Evolutionary conservation across 2,113 vertebrate species (phyloP), one percentile per base, ranked within the genome.

Genomic region (Bombycilla garrulus): DNA sequence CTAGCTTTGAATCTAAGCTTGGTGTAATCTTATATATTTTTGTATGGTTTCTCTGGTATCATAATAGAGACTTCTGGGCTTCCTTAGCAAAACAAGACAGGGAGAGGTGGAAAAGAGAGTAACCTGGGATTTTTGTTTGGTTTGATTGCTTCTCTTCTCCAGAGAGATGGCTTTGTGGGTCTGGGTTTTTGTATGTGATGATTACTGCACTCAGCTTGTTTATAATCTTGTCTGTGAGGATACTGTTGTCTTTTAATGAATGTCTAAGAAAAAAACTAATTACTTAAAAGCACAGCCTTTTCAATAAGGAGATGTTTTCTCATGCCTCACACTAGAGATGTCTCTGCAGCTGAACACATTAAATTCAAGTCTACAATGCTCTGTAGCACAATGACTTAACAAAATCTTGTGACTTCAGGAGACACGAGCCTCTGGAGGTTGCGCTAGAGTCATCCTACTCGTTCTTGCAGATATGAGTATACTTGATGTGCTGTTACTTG

Each of bases 21-120:
- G 18, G 31, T 53, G 18, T 65, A 69, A 57, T n/a, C 36, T 47
- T 66, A 4, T 2, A 6, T 72, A n/a, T 83, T 91, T 87, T 57
- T 33, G 21, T 71, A 26, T 67, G 7, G 5, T 82, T 93, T 79
- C 22, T 72, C 24, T 82, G 53, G 29, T 51, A 60, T 54, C 14
- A 19, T n/a, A 64, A 4, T 13, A 44, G 58, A 90, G 61, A 56
- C 40, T 54, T 87, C 1, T 26, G 56, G 44, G n/a, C 35, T 94
- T 94, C 47, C 58, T 53, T 73, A 35, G 42, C 17, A 48, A 88
- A 90, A 86, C 44, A 84, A 65, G 64, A 14, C 2, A 4, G 26
- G 26, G 20, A 5, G 20, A 5, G 2, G 22, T 2, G 1, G 11
- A 16, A 47, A 25, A 40, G 22, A 17, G 36, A 14, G 4, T 47